Conservation (phyloP, 2,888 invertebrate genomes). For the Altica lythri region DNA sequence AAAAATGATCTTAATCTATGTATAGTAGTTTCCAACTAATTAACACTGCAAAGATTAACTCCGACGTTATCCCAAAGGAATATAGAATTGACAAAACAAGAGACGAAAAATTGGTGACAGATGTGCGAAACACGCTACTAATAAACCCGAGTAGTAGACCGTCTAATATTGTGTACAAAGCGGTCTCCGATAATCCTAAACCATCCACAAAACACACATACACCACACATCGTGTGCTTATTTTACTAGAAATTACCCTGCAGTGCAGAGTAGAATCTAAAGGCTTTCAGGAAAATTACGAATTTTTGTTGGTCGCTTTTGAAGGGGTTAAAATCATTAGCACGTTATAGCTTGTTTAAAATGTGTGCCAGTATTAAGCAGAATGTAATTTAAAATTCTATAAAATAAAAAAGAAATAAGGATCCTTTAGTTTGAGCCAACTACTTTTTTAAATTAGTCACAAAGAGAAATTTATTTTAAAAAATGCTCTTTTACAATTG, state of each 20-base stretch:
- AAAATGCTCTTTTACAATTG: no score
- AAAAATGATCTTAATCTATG: no score
- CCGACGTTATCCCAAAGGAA: no score
- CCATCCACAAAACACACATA: slow-evolving; percentile 9
- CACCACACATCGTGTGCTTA: slow-evolving; percentile 4
- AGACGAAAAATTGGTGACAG: slow-evolving; percentile 11
- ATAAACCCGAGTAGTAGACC: slow-evolving; percentile 15
- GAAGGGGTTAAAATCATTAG: slow-evolving; percentile 24
- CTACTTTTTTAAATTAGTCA: no score
- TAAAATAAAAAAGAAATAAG: no score
- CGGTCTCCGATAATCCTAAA: slow-evolving; percentile 8
- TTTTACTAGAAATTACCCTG: slow-evolving; percentile 16
- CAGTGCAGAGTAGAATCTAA: background rate
- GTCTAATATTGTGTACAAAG: slow-evolving; percentile 19
- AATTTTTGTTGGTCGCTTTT: slow-evolving; percentile 27
- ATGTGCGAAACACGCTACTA: slow-evolving; percentile 1
- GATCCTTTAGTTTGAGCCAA: no score
- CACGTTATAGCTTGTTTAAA: background rate
- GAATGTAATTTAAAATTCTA: background rate
- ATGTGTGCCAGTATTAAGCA: background rate
- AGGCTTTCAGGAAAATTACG: slow-evolving; percentile 26
- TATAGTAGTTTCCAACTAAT: no score
- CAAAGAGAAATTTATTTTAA: no score
- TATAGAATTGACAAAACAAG: background rate
- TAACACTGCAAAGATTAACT: no score